Percentiles rank a stretch among this genome's conserved stretches.
These are phyloP conservation scores for Megalops cyprinoides DNA, from an alignment of 2,797 vertebrate species.

Conservation along the genomic window DNA sequence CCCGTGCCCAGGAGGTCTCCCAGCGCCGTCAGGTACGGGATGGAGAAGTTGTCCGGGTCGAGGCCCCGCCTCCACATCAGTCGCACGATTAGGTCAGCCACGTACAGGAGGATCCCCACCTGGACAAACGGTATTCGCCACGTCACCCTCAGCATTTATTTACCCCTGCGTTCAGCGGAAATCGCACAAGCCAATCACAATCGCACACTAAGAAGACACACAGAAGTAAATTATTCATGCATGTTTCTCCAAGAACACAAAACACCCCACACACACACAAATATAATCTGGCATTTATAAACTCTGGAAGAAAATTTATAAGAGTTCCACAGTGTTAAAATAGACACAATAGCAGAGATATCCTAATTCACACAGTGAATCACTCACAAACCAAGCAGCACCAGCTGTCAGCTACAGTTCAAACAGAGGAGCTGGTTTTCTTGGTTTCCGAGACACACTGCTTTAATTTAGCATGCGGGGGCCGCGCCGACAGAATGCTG, in stretches of 20 bases:
- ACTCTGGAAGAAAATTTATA: too few relatives aligned
- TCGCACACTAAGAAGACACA: too few relatives aligned
- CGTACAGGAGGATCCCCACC: constrained; percentile 88
- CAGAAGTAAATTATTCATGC: too few relatives aligned
- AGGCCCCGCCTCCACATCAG: constrained; percentile 85
- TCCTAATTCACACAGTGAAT: too few relatives aligned
- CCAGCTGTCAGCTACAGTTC: background rate
- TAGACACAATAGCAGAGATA: too few relatives aligned
- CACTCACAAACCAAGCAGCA: background rate
- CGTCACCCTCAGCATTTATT: too few relatives aligned
- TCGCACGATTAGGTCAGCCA: constrained; percentile 87
- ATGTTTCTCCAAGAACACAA: too few relatives aligned
- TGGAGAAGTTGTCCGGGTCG: constrained; percentile 95
- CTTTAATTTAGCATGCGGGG: constrained; percentile 6
- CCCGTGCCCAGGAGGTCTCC: constrained; percentile 92
- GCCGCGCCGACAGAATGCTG: background rate
- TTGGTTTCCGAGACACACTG: background rate
- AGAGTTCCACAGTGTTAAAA: too few relatives aligned
- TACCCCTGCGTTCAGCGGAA: too few relatives aligned
- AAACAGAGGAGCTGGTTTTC: background rate
- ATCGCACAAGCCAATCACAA: too few relatives aligned
- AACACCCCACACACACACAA: too few relatives aligned
- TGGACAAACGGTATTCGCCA: constrained; percentile 52
- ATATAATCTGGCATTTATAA: too few relatives aligned
- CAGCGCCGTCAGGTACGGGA: constrained; percentile 94